Evolutionary conservation across 2,888 invertebrate species (phyloP).

Genomic region (Linnaemya vulpina): DNA sequence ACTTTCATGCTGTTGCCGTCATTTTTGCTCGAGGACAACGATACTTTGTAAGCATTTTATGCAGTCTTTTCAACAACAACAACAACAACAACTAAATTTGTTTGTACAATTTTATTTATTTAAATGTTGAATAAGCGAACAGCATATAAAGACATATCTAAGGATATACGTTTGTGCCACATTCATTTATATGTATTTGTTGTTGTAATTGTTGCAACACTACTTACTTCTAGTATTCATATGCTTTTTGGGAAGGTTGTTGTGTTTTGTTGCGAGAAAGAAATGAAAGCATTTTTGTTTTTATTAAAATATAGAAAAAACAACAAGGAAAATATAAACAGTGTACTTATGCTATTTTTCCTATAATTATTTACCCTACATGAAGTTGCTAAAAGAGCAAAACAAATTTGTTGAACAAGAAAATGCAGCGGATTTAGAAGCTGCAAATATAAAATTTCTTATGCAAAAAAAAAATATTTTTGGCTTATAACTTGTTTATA

Average conservation of each 20-base stretch:
- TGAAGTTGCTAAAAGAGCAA: not conserved
- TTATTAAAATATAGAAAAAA: not conserved
- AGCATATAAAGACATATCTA: too few relatives aligned
- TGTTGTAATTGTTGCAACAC: slow-evolving; percentile 23
- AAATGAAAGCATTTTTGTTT: slow-evolving; percentile 32
- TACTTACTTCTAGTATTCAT: not conserved
- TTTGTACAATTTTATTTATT: slow-evolving; percentile 41
- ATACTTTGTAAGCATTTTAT: slow-evolving; percentile 59
- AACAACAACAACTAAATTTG: slow-evolving; percentile 21
- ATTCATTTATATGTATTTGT: not conserved
- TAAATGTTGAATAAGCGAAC: slow-evolving; percentile 49
- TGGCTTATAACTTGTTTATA: too few relatives aligned
- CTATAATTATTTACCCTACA: not conserved
- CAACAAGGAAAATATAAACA: slow-evolving; percentile 16
- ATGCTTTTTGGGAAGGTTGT: slow-evolving; percentile 26
- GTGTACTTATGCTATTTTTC: not conserved
- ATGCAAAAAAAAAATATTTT: too few relatives aligned
- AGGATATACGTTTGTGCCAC: not conserved
- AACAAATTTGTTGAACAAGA: too few relatives aligned
- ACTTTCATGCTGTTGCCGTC: slow-evolving; percentile 11
- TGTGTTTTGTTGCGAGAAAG: slow-evolving; percentile 20
- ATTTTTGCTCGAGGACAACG: slow-evolving; percentile 61
- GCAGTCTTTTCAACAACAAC: slow-evolving; percentile 43
- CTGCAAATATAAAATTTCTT: too few relatives aligned
- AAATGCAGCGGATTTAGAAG: too few relatives aligned